Evolutionary conservation across 2,888 invertebrate genomes (phyloP).

Genomic region (Calameuta pallipes): DNA sequence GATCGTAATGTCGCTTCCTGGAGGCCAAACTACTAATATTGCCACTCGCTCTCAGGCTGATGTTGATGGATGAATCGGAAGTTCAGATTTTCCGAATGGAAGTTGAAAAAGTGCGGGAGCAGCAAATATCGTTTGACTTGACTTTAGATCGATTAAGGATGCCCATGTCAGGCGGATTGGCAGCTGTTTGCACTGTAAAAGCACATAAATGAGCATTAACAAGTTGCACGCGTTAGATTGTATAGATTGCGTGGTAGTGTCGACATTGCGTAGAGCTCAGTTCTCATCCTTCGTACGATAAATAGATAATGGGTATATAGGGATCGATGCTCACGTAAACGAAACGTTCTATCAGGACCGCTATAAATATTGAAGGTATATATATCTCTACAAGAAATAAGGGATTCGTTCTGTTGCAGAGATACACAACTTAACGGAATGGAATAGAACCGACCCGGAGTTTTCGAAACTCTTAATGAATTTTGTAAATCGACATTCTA

Average conservation of each 20-base stretch:
- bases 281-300: not conserved
- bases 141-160: not conserved
- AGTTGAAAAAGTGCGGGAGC: not conserved
- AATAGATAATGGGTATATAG: not conserved
- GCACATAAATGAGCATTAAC: not conserved
- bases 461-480: slow-evolving; percentile 2
- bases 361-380: not conserved
- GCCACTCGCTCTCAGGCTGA: not conserved
- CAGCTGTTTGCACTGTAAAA: not conserved
- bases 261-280: not conserved
- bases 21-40: not conserved
- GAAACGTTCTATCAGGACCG: not conserved
- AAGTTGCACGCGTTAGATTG: not conserved
- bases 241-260: not conserved
- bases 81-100: not conserved
- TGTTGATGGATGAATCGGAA: not conserved
- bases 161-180: not conserved
- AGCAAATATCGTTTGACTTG: not conserved
- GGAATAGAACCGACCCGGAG: not conserved
- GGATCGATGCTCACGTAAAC: not conserved
- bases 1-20: not conserved
- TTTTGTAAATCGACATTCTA: not conserved
- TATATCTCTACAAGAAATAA: not conserved
- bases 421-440: not conserved
- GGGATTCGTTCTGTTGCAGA: not conserved